Evolutionary conservation across 2,797 vertebrate genomes (phyloP), one percentile per base, ranked within the genome.

Genomic region (Amblyopsis hoosieri): DNA sequence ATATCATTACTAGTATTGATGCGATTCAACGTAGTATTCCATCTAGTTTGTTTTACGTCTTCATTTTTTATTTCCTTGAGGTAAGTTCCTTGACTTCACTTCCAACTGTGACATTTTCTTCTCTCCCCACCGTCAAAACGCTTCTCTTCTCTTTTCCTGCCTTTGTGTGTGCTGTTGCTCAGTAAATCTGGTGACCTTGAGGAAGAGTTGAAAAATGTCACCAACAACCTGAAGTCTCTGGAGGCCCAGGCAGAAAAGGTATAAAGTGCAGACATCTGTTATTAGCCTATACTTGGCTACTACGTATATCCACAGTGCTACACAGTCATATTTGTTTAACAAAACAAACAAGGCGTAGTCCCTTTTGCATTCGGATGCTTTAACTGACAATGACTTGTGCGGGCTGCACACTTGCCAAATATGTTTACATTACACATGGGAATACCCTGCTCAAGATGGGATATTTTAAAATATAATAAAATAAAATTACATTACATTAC

Each of bases 161-260:
- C 74, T 87, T 66, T 81, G 70, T 74, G 51, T 19, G 11, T 17
- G 66, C 54, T 54, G 23, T 86, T 81, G 88, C 84, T 87, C 93
- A 99, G 96, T 94, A 99, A 99, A 96, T 99, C 95, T 91, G 96
- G 94, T 91, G 96, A 98, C 85, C 95, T 99, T 91, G 97, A 99
- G 86, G 97, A 99, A 84, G 97, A 99, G 85, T 93, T 99, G 95
- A 99, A 98, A 97, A 99, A 98, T 95, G 96, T 99, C 93, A 97
- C 97, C 95, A 99, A 98, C 96, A 98, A 97, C 94, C 87, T 98
- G 94, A 99, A 99, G 94, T 99, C 97, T 64, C 87, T 99, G 94
- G 97, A 98, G 78, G 97, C 97, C 70, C 96, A 99, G 92, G 91
- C 96, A 31, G 97, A 99, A 79, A 91, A 91, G 87, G 87, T 91